phyloP scores from a whole-genome alignment of 2,888 invertebrate genomes.

The Melikaiella ostensackeni region DNA sequence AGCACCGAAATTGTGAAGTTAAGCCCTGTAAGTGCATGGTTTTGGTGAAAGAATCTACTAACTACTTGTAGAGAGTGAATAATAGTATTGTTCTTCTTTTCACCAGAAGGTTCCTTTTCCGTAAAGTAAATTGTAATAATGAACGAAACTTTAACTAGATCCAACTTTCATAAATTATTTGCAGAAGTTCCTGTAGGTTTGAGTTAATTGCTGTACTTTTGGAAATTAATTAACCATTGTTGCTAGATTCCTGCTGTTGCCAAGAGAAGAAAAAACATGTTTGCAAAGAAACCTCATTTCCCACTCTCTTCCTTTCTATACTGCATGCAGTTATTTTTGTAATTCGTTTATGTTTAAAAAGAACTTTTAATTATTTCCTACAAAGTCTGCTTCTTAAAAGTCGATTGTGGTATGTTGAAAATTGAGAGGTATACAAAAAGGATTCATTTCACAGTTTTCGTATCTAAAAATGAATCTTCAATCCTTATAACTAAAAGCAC shows the following conservation, averaged over 20 bases:
- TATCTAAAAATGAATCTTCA: background rate
- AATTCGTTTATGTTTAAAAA: background rate
- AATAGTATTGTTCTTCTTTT: background rate
- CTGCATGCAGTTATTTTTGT: background rate
- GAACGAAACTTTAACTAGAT: background rate
- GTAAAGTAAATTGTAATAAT: background rate
- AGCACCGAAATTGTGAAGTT: background rate
- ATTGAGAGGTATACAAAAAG: background rate
- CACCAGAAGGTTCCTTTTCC: background rate
- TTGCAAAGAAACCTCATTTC: background rate
- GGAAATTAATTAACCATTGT: background rate
- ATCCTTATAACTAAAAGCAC: background rate
- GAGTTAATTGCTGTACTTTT: conserved; percentile 5
- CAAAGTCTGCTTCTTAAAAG: background rate
- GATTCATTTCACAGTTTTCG: background rate
- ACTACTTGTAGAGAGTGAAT: background rate
- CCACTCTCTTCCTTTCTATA: background rate
- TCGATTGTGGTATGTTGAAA: background rate
- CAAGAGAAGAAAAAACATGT: background rate
- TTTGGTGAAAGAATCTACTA: background rate
- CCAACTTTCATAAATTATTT: background rate
- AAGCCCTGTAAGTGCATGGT: background rate
- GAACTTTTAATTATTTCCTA: background rate
- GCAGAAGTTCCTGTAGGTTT: background rate
- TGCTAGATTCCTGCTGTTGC: background rate